phyloP scores from a whole-genome alignment of 2,113 vertebrate genomes.

The Pygoscelis antarcticus region DNA sequence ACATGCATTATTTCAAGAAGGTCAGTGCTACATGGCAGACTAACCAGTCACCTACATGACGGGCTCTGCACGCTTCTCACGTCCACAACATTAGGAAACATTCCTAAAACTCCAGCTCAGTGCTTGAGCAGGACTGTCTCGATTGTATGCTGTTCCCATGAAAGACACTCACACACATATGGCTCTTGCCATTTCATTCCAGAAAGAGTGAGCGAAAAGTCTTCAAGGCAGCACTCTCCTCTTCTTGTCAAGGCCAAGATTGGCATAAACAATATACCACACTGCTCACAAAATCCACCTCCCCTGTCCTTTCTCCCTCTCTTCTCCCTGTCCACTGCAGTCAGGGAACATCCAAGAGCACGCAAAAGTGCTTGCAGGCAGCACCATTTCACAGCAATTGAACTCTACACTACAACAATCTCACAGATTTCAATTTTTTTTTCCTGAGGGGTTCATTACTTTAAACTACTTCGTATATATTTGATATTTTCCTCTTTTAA shows the following conservation, averaged over 20 bases:
- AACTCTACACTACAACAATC: neutral
- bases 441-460: neutral
- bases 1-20: neutral
- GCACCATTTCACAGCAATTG: neutral
- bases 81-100: neutral
- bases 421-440: neutral
- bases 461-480: neutral
- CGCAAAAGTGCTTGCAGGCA: neutral
- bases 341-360: neutral
- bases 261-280: neutral
- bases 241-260: neutral
- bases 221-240: neutral
- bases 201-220: neutral
- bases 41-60: accelerated
- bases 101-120: neutral
- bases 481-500: neutral
- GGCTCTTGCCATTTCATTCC: neutral
- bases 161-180: accelerated
- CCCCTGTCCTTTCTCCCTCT: neutral
- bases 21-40: neutral
- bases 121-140: neutral
- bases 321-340: neutral
- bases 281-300: neutral
- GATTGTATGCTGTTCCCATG: accelerated
- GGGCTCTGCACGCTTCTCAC: neutral